These are phyloP conservation scores for Ethmia dodecea DNA, from an alignment of 2,888 invertebrate species.

Conservation along the genomic window DNA sequence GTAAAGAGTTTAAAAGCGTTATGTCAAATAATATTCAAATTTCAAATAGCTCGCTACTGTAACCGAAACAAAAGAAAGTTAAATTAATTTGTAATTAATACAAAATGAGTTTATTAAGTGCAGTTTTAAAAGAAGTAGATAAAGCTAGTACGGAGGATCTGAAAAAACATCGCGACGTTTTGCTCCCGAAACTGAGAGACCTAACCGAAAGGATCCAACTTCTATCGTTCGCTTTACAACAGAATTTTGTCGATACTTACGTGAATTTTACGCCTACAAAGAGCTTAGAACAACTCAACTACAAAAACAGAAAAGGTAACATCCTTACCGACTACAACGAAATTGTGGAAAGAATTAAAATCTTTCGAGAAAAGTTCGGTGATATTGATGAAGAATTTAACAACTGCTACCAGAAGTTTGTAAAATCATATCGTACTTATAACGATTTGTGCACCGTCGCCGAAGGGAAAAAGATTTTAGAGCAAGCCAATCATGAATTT, in stretches of 20 bases:
- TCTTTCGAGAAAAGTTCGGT: slow-evolving; percentile 32
- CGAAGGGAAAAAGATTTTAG: slow-evolving; percentile 49
- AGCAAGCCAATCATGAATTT: slow-evolving; percentile 56
- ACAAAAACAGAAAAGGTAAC: slow-evolving; percentile 49
- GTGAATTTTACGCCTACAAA: slow-evolving; percentile 54
- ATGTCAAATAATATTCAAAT: too few species aligned
- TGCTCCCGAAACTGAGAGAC: slow-evolving; percentile 48
- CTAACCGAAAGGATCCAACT: slow-evolving; percentile 54
- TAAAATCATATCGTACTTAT: slow-evolving; percentile 34
- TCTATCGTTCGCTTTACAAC: slow-evolving; percentile 59
- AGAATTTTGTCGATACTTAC: slow-evolving; percentile 55
- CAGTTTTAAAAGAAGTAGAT: slow-evolving; percentile 52
- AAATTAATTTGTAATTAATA: slow-evolving; percentile 1
- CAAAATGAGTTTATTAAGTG: slow-evolving; percentile 60
- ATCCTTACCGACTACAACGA: slow-evolving; percentile 42
- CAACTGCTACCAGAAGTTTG: slow-evolving; percentile 38
- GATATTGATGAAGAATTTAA: slow-evolving; percentile 44
- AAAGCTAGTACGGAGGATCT: slow-evolving; percentile 47
- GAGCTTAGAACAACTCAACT: slow-evolving; percentile 62
- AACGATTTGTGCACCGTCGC: slow-evolving; percentile 43
- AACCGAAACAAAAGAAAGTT: slow-evolving; percentile 20
- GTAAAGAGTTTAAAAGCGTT: too few species aligned
- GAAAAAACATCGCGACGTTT: slow-evolving; percentile 46
- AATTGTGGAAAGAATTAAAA: slow-evolving; percentile 32
- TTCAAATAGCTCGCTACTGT: too few species aligned